Conservation (phyloP, 2,113 vertebrate species). For the Petroica traversi region DNA sequence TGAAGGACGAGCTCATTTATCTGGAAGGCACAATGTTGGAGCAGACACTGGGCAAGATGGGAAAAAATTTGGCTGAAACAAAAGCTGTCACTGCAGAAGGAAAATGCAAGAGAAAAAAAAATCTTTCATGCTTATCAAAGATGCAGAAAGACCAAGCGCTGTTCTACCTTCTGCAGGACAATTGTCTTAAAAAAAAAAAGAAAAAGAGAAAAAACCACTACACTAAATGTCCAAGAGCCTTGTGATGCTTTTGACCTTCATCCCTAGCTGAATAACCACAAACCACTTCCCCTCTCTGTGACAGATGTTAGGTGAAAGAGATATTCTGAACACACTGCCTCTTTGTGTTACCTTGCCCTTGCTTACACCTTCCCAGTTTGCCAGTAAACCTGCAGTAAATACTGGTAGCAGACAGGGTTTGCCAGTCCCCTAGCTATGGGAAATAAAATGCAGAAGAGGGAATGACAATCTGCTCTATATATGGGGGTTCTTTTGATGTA, state of each 20-base stretch:
- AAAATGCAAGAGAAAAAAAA: not conserved
- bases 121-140: not conserved
- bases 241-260: not conserved
- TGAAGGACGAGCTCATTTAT: not conserved
- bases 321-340: not conserved
- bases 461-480: not conserved
- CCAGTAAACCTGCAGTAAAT: not conserved
- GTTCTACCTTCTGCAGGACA: not conserved
- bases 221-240: not conserved
- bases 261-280: not conserved
- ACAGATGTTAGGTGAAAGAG: not conserved
- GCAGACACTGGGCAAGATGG: not conserved
- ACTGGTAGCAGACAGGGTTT: not conserved
- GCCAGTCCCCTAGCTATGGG: not conserved
- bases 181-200: not conserved
- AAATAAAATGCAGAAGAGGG: not conserved
- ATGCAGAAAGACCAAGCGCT: not conserved
- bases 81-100: not conserved
- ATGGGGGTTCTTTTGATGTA: not conserved
- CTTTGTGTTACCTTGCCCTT: not conserved
- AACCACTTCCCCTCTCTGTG: not conserved
- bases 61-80: not conserved
- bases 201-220: not conserved
- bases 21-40: not conserved
- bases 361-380: not conserved